Evolutionary conservation across 1,140 invertebrate species (phyloP).

Genomic region (Caenorhabditis latens): DNA sequence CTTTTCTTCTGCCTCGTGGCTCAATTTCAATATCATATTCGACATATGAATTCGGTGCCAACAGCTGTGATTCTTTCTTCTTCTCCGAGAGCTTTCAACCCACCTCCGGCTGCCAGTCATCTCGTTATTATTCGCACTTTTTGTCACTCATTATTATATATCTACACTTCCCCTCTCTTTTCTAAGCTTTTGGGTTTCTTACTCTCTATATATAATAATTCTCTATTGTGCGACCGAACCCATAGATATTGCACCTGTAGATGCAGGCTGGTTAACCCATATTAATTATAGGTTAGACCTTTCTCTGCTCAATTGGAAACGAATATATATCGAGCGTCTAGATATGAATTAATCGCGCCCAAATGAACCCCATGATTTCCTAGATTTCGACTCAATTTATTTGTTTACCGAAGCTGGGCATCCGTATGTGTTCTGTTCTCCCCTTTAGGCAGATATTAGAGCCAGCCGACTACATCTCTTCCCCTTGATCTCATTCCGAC

Average conservation of each 20-base stretch:
- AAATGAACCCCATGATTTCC: conserved; percentile 42
- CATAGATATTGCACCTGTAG: conserved; percentile 31
- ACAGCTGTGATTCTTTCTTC: conserved; percentile 14
- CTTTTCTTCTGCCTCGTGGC: neutral
- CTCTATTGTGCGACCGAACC: neutral
- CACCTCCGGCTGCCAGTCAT: conserved; percentile 36
- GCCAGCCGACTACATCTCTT: neutral
- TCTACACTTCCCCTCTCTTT: conserved; percentile 1
- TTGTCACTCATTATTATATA: conserved; percentile 55
- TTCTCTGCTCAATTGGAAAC: conserved; percentile 21
- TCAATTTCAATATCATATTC: conserved; percentile 54
- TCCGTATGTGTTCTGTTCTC: neutral
- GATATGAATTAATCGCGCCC: conserved; percentile 54
- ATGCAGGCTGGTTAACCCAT: neutral
- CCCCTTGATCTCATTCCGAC: neutral
- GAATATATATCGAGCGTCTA: neutral
- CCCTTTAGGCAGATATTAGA: neutral
- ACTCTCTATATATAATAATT: neutral
- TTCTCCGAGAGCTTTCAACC: neutral
- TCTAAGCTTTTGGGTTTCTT: neutral
- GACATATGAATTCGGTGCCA: conserved; percentile 55
- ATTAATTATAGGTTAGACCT: conserved; percentile 37
- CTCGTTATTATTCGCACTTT: conserved; percentile 55
- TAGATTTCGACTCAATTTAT: conserved; percentile 26
- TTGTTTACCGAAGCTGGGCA: conserved; percentile 42